Base-by-base conservation (phyloP, 2,888 invertebrate genomes). In the Acanthoscelides obtectus region DNA sequence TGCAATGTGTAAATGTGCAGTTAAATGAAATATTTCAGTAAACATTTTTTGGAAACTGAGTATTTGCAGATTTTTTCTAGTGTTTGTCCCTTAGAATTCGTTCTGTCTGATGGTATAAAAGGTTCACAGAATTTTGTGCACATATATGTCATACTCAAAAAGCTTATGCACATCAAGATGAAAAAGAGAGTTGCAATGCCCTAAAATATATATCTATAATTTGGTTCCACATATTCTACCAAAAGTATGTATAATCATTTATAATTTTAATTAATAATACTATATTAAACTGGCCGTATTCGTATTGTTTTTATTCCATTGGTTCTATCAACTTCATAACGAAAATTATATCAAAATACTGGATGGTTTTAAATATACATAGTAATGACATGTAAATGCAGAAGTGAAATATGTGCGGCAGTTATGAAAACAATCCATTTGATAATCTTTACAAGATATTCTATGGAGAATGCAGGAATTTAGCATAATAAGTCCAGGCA, bases 211-310 rank as follows among this genome's bases (percentile, higher is more conserved):
- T 79, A 80, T 81, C 83, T 84, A 84, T 81, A 82, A 82, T 81
- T 84, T 84, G 84, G 84, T 85, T 85, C 84, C 83, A 84, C 84
- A 82, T 83, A 83, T 69, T 83, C 81, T 83, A 79, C 80, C 80
- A 80, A 77, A 79, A 75, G 71, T 87, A 85, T 81, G 86, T 78
- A 80, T 87, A 87, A 63, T 63, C 63, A 12, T 63, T 88, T 72
- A 20, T n/a, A 20, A 27, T 89, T 89, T 75, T 77, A 76, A 72
- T 72, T 72, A 19, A 19, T 68, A 69, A 63, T 74, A 75, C 89
- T 90, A 89, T 87, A 86, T 88, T 89, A 89, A 90, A 91, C 91
- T 91, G 91, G 91, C 91, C 91, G 87, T 89, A 77, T 79, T 79
- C 77, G 70, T 74, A 73, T 66, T 22, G 63, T 25, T 27, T 69